Evolutionary conservation across 2,113 vertebrate species (phyloP).

Genomic region (Rhodinocichla rosea): DNA sequence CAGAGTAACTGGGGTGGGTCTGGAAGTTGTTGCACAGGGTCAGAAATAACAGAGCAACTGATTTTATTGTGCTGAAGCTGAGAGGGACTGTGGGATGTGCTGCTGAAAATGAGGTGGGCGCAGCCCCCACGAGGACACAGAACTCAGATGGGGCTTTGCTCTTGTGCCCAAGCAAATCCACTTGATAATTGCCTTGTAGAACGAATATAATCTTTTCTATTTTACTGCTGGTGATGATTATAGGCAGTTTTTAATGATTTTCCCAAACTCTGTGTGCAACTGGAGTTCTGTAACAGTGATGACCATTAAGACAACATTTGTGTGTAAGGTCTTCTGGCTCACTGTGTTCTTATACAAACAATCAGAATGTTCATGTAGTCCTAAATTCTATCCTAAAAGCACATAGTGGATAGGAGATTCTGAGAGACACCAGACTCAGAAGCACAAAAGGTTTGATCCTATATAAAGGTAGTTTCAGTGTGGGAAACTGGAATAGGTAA

Average conservation of each 20-base stretch:
- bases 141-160: neutral
- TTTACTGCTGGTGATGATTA: neutral
- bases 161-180: neutral
- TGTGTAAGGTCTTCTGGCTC: neutral
- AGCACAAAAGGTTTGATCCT: neutral
- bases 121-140: neutral
- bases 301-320: neutral
- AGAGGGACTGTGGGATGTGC: neutral
- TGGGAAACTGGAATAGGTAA: neutral
- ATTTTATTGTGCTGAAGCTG: neutral
- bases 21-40: neutral
- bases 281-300: neutral
- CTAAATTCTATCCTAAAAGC: neutral
- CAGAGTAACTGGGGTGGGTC: neutral
- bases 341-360: neutral
- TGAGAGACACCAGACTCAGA: neutral
- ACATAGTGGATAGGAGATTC: neutral
- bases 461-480: neutral
- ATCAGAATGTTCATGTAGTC: neutral
- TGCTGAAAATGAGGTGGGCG: neutral
- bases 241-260: neutral
- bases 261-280: neutral
- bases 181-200: neutral
- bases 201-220: neutral
- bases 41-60: neutral